Percentiles rank a stretch among this genome's conserved stretches.
These are phyloP conservation scores for Euleptes europaea DNA, from an alignment of 2,113 vertebrate genomes.

Conservation along the genomic window DNA sequence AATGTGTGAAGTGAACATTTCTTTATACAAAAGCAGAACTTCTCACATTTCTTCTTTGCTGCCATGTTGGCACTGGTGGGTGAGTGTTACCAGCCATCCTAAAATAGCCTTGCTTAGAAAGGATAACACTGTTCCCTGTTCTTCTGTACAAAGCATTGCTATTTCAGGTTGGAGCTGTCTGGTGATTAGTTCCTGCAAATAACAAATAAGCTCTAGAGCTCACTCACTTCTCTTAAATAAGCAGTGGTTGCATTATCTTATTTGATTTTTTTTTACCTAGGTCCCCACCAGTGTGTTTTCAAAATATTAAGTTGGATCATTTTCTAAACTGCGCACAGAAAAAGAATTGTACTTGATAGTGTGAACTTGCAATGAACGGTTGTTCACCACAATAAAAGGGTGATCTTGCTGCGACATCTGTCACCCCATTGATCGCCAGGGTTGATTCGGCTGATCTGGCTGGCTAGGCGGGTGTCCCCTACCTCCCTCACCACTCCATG, in stretches of 20 bases:
- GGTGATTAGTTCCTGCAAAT: background rate
- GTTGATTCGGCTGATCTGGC: too few relatives aligned
- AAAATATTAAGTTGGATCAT: background rate
- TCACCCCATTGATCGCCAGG: too few relatives aligned
- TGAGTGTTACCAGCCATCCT: slow-evolving; percentile 1
- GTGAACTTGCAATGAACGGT: background rate
- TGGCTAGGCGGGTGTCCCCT: too few relatives aligned
- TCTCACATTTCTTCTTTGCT: background rate
- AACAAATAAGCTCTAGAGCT: slow-evolving; percentile 17
- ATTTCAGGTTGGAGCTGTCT: background rate
- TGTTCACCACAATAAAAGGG: background rate
- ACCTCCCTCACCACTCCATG: too few relatives aligned
- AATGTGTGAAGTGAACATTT: background rate
- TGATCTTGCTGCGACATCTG: too few relatives aligned
- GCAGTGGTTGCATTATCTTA: background rate
- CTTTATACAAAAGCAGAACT: background rate
- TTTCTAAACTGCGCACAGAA: background rate
- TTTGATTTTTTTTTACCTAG: background rate
- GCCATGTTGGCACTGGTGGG: background rate
- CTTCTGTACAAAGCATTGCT: background rate
- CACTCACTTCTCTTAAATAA: background rate
- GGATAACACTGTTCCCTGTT: slow-evolving; percentile 19
- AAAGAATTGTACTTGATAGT: background rate
- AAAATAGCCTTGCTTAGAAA: slow-evolving; percentile 27
- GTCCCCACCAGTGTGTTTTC: rapidly evolving